These are phyloP conservation scores for Acronicta psi DNA, from an alignment of 2,888 invertebrate genomes.

Conservation along the genomic window DNA sequence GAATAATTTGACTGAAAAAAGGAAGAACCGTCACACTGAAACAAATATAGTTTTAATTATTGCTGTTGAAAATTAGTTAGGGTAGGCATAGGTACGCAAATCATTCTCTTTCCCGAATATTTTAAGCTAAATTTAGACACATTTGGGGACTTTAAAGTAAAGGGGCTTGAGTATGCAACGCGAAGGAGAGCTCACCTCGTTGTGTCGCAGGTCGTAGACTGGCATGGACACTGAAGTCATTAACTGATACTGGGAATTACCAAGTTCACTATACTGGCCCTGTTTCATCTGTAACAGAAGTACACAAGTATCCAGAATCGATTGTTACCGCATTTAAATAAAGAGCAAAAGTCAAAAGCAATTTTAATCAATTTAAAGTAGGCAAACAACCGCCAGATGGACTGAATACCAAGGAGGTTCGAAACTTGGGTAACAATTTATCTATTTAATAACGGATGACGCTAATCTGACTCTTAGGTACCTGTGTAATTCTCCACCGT, in stretches of 20 bases:
- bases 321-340: too few species aligned
- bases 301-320: conserved; percentile 12
- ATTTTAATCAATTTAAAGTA: too few species aligned
- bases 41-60: conserved; percentile 26
- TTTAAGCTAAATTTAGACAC: conserved; percentile 39
- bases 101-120: conserved; percentile 52
- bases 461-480: neutral
- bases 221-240: conserved; percentile 98
- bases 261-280: conserved; percentile 90
- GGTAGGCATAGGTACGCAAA: conserved; percentile 21
- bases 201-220: conserved; percentile 95
- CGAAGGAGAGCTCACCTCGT: conserved; percentile 91
- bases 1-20: conserved; percentile 61
- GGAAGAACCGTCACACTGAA: conserved; percentile 33
- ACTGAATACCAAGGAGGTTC: conserved; percentile 4
- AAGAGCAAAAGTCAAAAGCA: too few species aligned
- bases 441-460: too few species aligned
- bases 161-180: conserved; percentile 37
- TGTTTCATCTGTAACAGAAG: conserved; percentile 85
- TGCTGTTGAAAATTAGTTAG: conserved; percentile 34
- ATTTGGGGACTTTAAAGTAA: conserved; percentile 53
- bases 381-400: neutral
- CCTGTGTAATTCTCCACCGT: conserved; percentile 87
- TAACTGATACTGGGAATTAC: conserved; percentile 91
- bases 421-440: too few species aligned